Conservation (phyloP, 2,113 vertebrate species). For the Falco punctatus region DNA sequence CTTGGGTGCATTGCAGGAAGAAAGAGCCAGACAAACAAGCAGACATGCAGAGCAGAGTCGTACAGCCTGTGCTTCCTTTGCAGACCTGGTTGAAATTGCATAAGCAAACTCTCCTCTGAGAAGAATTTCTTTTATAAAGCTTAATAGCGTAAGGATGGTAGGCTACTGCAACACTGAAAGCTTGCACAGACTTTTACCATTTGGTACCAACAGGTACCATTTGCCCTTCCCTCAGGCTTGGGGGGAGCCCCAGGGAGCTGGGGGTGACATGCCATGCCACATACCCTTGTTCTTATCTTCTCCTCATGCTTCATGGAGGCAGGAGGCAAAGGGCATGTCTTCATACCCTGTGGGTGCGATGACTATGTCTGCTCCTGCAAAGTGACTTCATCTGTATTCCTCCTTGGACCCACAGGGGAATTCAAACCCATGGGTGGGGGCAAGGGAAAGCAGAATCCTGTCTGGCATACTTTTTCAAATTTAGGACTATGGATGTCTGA, state of each 20-base stretch:
- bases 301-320: fast-evolving
- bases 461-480: neutral
- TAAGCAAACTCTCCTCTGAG: neutral
- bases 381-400: neutral
- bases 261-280: neutral
- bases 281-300: fast-evolving
- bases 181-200: neutral
- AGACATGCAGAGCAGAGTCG: neutral
- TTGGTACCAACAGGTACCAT: neutral
- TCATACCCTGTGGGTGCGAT: fast-evolving
- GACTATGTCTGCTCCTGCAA: neutral
- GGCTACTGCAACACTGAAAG: neutral
- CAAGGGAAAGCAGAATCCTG: neutral
- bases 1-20: neutral
- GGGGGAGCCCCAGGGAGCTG: neutral
- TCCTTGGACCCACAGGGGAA: neutral
- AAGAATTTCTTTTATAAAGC: neutral
- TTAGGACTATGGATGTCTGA: neutral
- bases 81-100: neutral
- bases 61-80: neutral
- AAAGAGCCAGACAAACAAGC: neutral
- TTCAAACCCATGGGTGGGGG: neutral
- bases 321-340: fast-evolving
- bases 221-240: neutral
- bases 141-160: neutral